Evolutionary conservation across 2,888 invertebrate genomes (phyloP).

Genomic region (Clusia tigrina): DNA sequence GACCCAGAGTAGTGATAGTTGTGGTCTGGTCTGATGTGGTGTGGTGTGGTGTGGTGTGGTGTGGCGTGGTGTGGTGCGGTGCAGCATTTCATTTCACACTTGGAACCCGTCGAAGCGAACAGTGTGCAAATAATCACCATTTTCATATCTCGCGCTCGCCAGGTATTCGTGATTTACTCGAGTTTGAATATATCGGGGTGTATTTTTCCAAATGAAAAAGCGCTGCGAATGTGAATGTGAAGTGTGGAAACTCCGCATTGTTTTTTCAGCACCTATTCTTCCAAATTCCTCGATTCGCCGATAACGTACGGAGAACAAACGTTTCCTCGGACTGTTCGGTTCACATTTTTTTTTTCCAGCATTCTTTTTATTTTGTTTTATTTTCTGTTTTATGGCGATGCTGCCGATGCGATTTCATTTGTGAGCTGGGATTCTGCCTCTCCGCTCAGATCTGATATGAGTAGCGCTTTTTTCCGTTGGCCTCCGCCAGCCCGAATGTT

Average conservation of each 20-base stretch:
- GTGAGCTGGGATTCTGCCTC: not conserved
- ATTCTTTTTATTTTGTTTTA: not conserved
- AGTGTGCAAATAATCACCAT: constrained; percentile 53
- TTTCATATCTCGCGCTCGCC: constrained; percentile 46
- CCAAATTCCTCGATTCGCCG: constrained; percentile 48
- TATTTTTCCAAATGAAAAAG: not conserved
- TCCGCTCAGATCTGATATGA: not conserved
- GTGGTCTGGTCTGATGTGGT: too few species aligned
- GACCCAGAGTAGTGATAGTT: too few species aligned
- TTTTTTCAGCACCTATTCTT: constrained; percentile 43
- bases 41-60: constrained; percentile 14
- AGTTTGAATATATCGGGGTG: constrained; percentile 22
- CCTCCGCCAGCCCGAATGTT: not conserved
- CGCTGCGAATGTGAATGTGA: constrained; percentile 3
- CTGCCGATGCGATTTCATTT: not conserved
- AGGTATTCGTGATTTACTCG: constrained; percentile 55
- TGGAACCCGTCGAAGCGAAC: constrained; percentile 20
- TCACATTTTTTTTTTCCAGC: not conserved
- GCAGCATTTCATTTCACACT: constrained; percentile 50
- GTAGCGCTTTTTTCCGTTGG: not conserved
- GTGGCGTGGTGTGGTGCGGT: constrained; percentile 9
- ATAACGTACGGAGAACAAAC: constrained; percentile 33
- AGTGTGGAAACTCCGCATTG: constrained; percentile 4
- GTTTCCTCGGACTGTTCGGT: not conserved
- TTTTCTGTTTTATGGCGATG: not conserved